Evolutionary conservation across 2,888 invertebrate species (phyloP), one percentile per base, ranked within the genome.

Genomic region (Lumbricus terrestris): DNA sequence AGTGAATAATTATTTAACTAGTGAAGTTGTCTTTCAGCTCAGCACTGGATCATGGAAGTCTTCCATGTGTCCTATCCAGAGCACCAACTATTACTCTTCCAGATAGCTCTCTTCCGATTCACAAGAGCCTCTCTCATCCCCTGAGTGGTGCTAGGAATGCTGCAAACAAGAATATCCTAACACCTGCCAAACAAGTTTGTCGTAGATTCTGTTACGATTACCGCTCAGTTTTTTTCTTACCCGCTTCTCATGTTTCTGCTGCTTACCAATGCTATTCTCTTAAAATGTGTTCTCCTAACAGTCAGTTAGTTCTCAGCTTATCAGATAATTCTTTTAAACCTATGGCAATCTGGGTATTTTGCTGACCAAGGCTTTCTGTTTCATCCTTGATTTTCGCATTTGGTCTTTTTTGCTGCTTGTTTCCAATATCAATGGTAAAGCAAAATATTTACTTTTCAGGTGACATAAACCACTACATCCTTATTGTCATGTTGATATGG

Each of bases 1-100:
- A 42, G 42, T 42, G 42, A 13, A 16, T 42, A 16, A 13, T 6
- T 20, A 20, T n/a, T n/a, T n/a, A n/a, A 47, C 6, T 20, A 20
- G 20, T 47, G 47, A 69, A 69, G 35, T 85, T 8, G 85, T 35
- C 85, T 85, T 85, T 85, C 85, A 85, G 85, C 85, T 85, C 85
- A 16, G n/a, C 37, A 34, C 1, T 37, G 34, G 85, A 35, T 35
- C 85, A 20, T 16, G 35, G 85, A 85, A 37, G 37, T 35, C 34
- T 85, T 85, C 37, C 85, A 35, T 23, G 34, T 85, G 34, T 34
- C 23, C 35, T 85, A 18, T 35, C 85, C 34, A 85, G 85, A 37
- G 35, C 85, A 35, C 85, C 34, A 20, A 85, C 85, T 6, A 37
- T 85, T 18, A 85, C 85, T 85, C n/a, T 85, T 85, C 85, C 85